A percentile compares a stretch with the other conserved stretches of the same genome.
Evolutionary conservation across 2,888 invertebrate genomes (phyloP).

Genomic region (Sinelater perroti): DNA sequence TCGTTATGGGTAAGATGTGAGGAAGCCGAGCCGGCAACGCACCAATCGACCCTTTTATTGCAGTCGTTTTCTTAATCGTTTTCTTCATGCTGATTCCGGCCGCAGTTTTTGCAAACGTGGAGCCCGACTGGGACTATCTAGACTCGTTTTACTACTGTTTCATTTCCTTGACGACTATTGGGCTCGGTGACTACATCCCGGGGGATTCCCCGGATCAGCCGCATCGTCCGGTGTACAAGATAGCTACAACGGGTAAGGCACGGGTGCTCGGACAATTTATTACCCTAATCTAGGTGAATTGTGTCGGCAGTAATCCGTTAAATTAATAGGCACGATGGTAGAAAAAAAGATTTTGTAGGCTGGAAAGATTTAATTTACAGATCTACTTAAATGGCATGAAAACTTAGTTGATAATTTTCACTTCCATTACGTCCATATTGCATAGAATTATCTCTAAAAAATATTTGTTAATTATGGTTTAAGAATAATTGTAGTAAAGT

Average conservation of each 20-base stretch:
- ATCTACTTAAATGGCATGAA: too few species aligned
- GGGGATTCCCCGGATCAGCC: constrained; percentile 80
- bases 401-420: too few species aligned
- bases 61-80: constrained; percentile 65
- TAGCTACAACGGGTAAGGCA: constrained; percentile 79
- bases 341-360: too few species aligned
- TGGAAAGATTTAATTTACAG: too few species aligned
- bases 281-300: not conserved
- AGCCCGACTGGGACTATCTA: constrained; percentile 84
- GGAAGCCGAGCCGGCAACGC: too few species aligned
- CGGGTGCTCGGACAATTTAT: not conserved
- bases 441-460: too few species aligned
- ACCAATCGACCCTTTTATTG: constrained; percentile 49
- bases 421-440: too few species aligned
- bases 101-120: constrained; percentile 75
- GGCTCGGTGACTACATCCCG: constrained; percentile 89
- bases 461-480: too few species aligned
- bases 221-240: constrained; percentile 84
- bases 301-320: too few species aligned
- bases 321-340: too few species aligned
- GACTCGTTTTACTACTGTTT: constrained; percentile 93
- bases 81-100: constrained; percentile 81
- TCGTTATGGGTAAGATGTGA: constrained; percentile 71
- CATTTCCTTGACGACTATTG: constrained; percentile 88
- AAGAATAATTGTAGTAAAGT: too few species aligned